Evolutionary conservation across 2,888 invertebrate species (phyloP).

Genomic region (Papilio gigon): DNA sequence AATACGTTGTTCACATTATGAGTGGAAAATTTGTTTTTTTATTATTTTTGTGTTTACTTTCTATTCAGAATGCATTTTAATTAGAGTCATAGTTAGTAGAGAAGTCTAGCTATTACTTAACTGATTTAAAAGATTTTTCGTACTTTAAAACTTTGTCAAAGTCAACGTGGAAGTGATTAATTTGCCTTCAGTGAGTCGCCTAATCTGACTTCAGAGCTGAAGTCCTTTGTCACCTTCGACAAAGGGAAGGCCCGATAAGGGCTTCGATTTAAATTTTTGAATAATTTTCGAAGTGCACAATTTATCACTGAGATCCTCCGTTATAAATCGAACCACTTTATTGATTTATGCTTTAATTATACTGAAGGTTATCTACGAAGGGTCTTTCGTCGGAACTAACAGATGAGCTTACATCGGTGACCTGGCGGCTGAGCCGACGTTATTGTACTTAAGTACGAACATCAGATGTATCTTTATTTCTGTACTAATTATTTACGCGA

Average conservation of each 20-base stretch:
- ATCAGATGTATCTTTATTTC: too few species aligned
- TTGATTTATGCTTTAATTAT: constrained; percentile 20
- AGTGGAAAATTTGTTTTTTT: not conserved
- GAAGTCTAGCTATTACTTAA: not conserved
- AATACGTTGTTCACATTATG: not conserved
- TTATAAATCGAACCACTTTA: constrained; percentile 29
- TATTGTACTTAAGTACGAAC: not conserved
- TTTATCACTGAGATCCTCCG: constrained; percentile 30
- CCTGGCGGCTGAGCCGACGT: not conserved
- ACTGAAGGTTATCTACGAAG: not conserved
- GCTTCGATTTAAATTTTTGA: constrained; percentile 27
- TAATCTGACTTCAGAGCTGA: constrained; percentile 12
- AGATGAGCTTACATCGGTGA: not conserved
- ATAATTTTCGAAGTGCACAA: constrained; percentile 14
- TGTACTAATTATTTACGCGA: too few species aligned
- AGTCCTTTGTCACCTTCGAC: constrained; percentile 36
- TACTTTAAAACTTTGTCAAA: not conserved
- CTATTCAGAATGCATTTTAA: not conserved
- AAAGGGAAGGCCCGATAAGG: constrained; percentile 34
- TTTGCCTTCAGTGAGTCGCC: constrained; percentile 32
- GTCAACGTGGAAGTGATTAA: constrained; percentile 17
- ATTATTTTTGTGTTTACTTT: not conserved
- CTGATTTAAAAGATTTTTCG: not conserved
- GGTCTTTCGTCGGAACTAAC: not conserved
- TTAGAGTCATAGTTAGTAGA: not conserved